phyloP scores from a whole-genome alignment of 2,797 vertebrate species.

The Ctenopoma multispine region DNA sequence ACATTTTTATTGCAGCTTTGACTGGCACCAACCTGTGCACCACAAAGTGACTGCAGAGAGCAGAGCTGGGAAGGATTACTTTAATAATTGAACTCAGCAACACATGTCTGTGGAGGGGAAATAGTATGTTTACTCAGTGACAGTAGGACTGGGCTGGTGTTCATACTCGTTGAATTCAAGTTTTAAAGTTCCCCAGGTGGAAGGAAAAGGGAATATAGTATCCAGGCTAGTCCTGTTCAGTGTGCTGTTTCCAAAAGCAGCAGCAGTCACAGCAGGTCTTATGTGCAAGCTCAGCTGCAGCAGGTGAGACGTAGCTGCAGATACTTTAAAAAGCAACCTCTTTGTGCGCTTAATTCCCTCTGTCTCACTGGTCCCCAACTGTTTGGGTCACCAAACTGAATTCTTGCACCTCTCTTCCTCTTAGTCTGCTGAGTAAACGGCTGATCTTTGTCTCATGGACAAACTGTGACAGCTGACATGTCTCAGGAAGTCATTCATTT shows the following conservation, averaged over 20 bases:
- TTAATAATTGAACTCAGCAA: neutral
- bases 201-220: neutral
- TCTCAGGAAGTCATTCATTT: neutral
- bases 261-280: neutral
- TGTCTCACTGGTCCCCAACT: conserved; percentile 3
- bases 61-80: neutral
- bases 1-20: conserved; percentile 3
- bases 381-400: conserved; percentile 6
- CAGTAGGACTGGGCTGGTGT: neutral
- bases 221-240: neutral
- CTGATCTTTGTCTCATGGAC: conserved; percentile 8
- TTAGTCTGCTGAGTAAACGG: no score
- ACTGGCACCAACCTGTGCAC: neutral
- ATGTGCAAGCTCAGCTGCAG: conserved; percentile 1
- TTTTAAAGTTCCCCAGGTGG: no score
- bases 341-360: neutral
- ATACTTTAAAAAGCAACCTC: neutral
- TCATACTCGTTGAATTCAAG: no score
- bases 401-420: conserved; percentile 6
- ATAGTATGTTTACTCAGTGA: neutral
- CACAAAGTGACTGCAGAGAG: neutral
- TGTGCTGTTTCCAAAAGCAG: neutral
- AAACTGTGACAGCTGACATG: conserved; percentile 1
- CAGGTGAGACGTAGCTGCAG: conserved; percentile 10
- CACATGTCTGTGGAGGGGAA: neutral